phyloP scores from a whole-genome alignment of 2,888 invertebrate species.

The Octonoba sinensis region DNA sequence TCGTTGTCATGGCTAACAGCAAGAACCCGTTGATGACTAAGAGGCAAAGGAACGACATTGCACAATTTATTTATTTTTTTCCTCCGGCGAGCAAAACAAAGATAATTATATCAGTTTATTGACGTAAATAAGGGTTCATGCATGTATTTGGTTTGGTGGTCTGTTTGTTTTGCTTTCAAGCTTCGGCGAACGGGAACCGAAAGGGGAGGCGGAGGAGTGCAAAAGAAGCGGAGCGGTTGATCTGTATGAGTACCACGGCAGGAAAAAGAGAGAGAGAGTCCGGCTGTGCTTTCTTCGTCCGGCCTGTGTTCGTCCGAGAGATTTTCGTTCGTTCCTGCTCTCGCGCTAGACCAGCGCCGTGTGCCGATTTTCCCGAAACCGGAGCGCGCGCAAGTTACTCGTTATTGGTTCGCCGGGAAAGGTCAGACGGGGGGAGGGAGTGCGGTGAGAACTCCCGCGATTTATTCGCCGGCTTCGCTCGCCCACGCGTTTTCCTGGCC shows the following conservation, averaged over 20 bases:
- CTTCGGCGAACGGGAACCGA: background rate
- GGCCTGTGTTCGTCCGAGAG: slow-evolving; percentile 38
- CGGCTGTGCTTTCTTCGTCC: slow-evolving; percentile 26
- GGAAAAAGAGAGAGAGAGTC: slow-evolving; percentile 16
- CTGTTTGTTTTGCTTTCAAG: too few species aligned
- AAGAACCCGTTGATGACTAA: background rate
- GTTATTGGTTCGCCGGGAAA: slow-evolving; percentile 56
- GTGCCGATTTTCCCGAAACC: slow-evolving; percentile 20
- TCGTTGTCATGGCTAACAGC: background rate
- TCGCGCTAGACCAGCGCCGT: slow-evolving; percentile 54
- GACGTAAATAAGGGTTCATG: too few species aligned
- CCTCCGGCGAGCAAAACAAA: background rate
- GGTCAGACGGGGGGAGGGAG: slow-evolving; percentile 29
- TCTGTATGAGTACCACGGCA: background rate
- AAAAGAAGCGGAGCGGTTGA: slow-evolving; percentile 1
- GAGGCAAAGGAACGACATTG: slow-evolving; percentile 10
- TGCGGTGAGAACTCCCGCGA: slow-evolving; percentile 6
- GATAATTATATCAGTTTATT: too few species aligned
- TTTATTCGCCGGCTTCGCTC: slow-evolving; percentile 43
- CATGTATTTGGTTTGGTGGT: too few species aligned
- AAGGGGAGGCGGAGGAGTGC: background rate
- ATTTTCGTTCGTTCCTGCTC: slow-evolving; percentile 38
- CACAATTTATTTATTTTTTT: background rate
- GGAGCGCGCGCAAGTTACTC: slow-evolving; percentile 51
- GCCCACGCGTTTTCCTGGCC: slow-evolving; percentile 52